Evolutionary conservation across 92 coral and sea anemone genomes (phyloP).

Genomic region (Porites cylindrica): DNA sequence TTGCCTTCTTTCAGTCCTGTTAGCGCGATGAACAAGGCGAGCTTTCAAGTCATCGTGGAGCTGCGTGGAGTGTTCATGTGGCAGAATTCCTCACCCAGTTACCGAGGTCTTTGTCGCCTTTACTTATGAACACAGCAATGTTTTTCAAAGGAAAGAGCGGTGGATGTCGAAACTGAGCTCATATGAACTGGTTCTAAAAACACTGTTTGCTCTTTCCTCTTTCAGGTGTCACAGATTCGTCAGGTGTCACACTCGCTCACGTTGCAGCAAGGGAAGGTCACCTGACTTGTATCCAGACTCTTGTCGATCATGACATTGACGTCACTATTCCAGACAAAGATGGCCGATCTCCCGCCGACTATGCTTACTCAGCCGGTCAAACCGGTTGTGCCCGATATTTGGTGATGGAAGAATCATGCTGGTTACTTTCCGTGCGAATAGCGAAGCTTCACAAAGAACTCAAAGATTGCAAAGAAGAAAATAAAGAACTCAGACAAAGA

Average conservation of each 20-base stretch:
- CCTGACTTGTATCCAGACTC: constrained; percentile 84
- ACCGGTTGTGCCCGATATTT: constrained; percentile 91
- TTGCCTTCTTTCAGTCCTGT: too few species aligned
- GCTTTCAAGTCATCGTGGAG: too few species aligned
- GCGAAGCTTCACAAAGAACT: constrained; percentile 76
- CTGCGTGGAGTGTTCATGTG: too few species aligned
- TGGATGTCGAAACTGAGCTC: too few species aligned
- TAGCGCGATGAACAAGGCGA: too few species aligned
- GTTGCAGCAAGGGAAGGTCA: constrained; percentile 96
- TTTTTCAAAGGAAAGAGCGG: too few species aligned
- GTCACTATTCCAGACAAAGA: constrained; percentile 86
- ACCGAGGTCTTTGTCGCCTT: too few species aligned
- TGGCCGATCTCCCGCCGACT: constrained; percentile 85
- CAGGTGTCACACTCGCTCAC: constrained; percentile 91
- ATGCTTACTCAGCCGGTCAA: constrained; percentile 90
- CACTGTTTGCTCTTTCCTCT: not conserved
- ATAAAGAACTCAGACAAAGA: constrained; percentile 76
- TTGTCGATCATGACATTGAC: constrained; percentile 90
- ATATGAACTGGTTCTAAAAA: too few species aligned
- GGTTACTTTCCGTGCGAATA: constrained; percentile 82
- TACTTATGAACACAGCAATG: too few species aligned
- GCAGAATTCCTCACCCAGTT: too few species aligned
- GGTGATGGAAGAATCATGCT: constrained; percentile 92
- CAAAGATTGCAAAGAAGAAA: constrained; percentile 77
- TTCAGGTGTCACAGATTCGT: constrained; percentile 71